Conservation (phyloP, 1,140 invertebrate genomes). For the Nebria ingens region DNA sequence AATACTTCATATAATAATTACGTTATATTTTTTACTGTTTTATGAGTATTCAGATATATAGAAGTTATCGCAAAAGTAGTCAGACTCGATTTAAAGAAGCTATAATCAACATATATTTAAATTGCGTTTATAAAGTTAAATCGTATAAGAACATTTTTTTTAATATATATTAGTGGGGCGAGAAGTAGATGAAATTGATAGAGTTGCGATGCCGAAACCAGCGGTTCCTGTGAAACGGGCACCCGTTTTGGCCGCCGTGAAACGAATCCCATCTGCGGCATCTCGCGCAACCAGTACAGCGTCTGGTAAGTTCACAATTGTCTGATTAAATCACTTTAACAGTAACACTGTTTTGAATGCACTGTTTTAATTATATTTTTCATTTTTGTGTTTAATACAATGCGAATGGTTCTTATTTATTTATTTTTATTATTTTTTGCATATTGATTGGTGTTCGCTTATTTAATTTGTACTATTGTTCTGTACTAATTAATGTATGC, state of each 20-base stretch:
- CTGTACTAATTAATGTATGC: constrained; percentile 22
- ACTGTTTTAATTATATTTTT: not conserved
- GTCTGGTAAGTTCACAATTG: constrained; percentile 3
- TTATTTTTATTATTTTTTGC: constrained; percentile 10
- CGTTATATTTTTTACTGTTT: no score
- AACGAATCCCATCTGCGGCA: constrained; percentile 17
- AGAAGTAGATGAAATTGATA: constrained; percentile 32
- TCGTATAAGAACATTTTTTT: no score
- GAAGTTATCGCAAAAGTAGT: no score
- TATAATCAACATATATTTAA: no score
- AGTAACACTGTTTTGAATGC: not conserved
- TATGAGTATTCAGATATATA: no score
- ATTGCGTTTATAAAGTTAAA: no score
- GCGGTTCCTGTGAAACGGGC: constrained; percentile 30
- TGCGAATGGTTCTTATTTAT: constrained; percentile 10
- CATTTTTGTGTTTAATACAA: constrained; percentile 8
- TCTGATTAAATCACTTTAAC: not conserved
- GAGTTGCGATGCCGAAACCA: constrained; percentile 28
- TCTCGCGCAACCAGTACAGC: not conserved
- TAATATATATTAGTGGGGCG: constrained; percentile 14
- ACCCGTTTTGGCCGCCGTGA: constrained; percentile 24
- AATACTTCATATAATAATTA: no score
- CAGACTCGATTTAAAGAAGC: no score
- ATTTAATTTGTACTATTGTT: constrained; percentile 14
- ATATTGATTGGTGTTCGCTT: not conserved